These are phyloP conservation scores for Epizoanthus ramosus DNA, from an alignment of 92 coral and sea anemone genomes.

Conservation along the genomic window DNA sequence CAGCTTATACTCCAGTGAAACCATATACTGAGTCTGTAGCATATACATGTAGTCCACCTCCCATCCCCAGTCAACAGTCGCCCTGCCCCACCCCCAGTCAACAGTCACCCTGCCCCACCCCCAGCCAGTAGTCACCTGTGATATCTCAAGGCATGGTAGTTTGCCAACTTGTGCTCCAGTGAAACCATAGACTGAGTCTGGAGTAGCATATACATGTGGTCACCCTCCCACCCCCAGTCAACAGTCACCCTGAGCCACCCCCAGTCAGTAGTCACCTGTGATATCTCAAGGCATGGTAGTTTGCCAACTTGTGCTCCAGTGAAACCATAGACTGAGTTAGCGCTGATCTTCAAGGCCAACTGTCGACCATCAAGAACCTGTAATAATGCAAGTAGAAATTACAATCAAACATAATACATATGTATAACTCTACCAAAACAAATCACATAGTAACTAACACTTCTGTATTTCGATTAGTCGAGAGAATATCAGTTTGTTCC, in stretches of 20 bases:
- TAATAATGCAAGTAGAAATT: not conserved
- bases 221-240: not conserved
- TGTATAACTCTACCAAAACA: not conserved
- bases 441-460: too few relatives aligned
- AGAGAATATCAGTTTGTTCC: too few relatives aligned
- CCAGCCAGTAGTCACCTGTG: slow-evolving; percentile 68
- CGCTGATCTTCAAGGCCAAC: slow-evolving; percentile 95
- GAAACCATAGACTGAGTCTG: slow-evolving; percentile 98
- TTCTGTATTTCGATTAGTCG: too few relatives aligned
- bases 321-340: slow-evolving; percentile 98
- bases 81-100: not conserved
- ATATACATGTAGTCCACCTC: too few relatives aligned
- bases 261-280: slow-evolving; percentile 68
- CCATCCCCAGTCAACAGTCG: not conserved
- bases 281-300: slow-evolving; percentile 95
- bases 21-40: slow-evolving; percentile 99
- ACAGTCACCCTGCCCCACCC: not conserved
- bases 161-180: slow-evolving; percentile 99
- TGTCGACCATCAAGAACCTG: slow-evolving; percentile 99
- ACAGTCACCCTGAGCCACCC: not conserved
- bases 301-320: slow-evolving; percentile 99
- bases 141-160: slow-evolving; percentile 95
- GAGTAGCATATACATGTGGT: too few relatives aligned
- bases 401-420: not conserved
- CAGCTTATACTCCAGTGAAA: slow-evolving; percentile 98